A percentile compares a stretch with the other conserved stretches of the same genome.
Evolutionary conservation across 1,140 invertebrate genomes (phyloP).

Genomic region (Leptestheria dahalacensis): DNA sequence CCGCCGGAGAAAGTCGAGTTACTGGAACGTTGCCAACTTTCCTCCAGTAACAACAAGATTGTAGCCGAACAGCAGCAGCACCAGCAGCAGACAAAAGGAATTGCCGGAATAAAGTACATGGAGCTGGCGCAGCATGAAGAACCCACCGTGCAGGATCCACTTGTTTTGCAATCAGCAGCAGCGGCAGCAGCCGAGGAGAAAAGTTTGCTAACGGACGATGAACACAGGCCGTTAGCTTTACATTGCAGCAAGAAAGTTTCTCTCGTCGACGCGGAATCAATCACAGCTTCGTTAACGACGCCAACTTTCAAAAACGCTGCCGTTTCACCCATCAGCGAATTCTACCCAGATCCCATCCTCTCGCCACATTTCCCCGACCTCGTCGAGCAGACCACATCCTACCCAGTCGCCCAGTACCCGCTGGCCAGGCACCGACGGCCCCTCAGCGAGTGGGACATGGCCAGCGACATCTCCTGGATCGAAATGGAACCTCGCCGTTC

Average conservation of each 20-base stretch:
- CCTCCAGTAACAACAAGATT: too few species aligned
- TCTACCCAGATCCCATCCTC: not conserved
- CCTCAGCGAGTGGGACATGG: not conserved
- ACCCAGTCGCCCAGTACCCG: not conserved
- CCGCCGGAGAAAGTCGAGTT: not conserved
- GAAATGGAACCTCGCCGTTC: constrained; percentile 1
- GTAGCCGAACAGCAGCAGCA: not conserved
- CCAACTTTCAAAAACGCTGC: not conserved
- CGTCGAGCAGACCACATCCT: not conserved
- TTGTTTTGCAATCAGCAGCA: not conserved
- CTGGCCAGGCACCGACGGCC: not conserved
- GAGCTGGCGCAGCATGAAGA: not conserved
- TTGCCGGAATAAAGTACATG: not conserved
- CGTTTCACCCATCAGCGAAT: not conserved
- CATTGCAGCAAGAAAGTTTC: not conserved
- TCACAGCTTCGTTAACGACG: not conserved
- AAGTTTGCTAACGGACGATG: not conserved
- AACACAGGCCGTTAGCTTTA: not conserved
- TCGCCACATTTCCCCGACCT: not conserved
- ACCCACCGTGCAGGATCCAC: not conserved
- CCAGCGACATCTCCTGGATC: not conserved
- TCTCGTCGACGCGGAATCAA: not conserved
- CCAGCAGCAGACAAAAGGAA: not conserved
- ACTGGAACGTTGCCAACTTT: not conserved
- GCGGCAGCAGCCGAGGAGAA: too few species aligned